phyloP scores from a whole-genome alignment of 2,888 invertebrate species.

The Acanthopleura granulata region DNA sequence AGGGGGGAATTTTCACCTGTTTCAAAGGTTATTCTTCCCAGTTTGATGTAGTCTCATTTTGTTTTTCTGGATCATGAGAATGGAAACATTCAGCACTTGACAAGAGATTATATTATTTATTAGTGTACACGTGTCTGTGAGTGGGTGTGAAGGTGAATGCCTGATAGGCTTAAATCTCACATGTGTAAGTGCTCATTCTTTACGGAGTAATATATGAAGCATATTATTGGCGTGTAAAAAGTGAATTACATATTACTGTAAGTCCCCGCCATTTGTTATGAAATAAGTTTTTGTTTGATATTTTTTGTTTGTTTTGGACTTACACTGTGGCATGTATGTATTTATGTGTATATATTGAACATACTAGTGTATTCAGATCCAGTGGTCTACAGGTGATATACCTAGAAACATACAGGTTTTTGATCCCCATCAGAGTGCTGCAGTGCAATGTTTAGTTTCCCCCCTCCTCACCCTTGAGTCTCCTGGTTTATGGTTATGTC shows the following conservation, averaged over 20 bases:
- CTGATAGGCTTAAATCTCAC: neutral
- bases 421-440: too few relatives aligned
- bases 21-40: neutral
- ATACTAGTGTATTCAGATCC: too few relatives aligned
- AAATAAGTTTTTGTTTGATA: too few relatives aligned
- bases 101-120: neutral
- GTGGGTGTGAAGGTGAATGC: neutral
- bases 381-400: too few relatives aligned
- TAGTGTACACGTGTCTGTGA: neutral
- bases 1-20: neutral
- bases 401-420: too few relatives aligned
- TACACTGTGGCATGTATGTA: too few relatives aligned
- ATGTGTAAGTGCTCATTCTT: neutral
- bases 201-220: neutral
- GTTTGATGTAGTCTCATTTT: neutral
- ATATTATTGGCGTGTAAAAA: neutral
- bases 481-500: too few relatives aligned
- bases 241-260: too few relatives aligned
- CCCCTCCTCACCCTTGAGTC: neutral
- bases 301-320: too few relatives aligned
- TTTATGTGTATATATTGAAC: too few relatives aligned
- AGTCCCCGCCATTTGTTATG: too few relatives aligned
- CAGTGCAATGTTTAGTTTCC: neutral
- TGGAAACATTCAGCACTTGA: neutral
- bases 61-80: too few relatives aligned